Evolutionary conservation across 2,113 vertebrate species (phyloP), one percentile per base, ranked within the genome.

Genomic region (Saimiri boliviensis): DNA sequence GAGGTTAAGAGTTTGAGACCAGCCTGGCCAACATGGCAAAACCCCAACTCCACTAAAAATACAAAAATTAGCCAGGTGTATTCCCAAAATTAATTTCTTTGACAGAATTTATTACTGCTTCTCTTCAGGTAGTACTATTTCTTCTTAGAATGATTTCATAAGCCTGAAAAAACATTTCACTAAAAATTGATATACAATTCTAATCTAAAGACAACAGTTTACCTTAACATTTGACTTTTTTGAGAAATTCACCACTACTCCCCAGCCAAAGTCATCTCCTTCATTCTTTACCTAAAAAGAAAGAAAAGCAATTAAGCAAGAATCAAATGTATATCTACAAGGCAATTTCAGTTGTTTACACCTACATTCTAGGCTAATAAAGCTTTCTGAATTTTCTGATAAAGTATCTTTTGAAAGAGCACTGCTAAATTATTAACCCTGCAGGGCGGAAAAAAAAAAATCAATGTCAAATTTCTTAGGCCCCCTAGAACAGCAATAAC

Each of bases 201-300:
- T 89, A 95, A 19, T 94, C 73, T 83, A 84, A 94, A 40, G 16
- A 40, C 12, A 20, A 82, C 14, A 17, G 40, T 93, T 98, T 98
- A 99, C 99, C 99, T 99, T 99, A 80, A 99, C 99, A 47, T 99
- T 99, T 0, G 99, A 97, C 93, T 99, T 99, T 98, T 99, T 99
- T 63, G 99, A 99, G 97, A 99, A 99, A 98, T 99, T 99, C n/a
- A 99, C 99, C 5, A 99, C 99, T 13, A 99, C 99, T 47, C 99
- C 99, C 99, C 99, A 99, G 97, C 99, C 99, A 84, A 99, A 99
- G 98, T 99, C 99, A 82, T 99, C 98, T 16, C 99, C 99, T 94
- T 99, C 99, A 32, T 99, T 99, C 97, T 99, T 99, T 6, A 99
- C 99, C 99, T 99, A 95, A 89, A 97, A 95, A 96, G 35, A 76